Percentiles rank a stretch among this genome's conserved stretches.
Evolutionary conservation across 2,113 vertebrate species (phyloP).

Genomic region (Gymnorhina tibicen): DNA sequence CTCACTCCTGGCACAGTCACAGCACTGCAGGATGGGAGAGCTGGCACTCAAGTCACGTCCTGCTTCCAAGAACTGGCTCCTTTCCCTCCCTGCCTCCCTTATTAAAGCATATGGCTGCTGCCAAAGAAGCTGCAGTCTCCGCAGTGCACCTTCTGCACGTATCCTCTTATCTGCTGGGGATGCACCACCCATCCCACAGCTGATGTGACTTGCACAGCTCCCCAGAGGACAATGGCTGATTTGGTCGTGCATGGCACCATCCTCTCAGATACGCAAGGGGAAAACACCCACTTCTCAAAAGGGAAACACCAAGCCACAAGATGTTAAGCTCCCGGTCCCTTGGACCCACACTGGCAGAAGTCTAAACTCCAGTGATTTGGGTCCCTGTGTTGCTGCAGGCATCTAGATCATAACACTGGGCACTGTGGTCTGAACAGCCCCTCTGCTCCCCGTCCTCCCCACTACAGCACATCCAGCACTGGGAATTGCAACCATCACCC

Average conservation of each 20-base stretch:
- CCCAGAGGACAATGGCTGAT: neutral
- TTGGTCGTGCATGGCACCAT: neutral
- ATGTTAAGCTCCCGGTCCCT: neutral
- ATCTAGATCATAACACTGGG: neutral
- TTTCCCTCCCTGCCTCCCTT: neutral
- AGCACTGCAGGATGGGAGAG: constrained; percentile 17
- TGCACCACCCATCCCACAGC: neutral
- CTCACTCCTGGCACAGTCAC: neutral
- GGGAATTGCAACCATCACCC: neutral
- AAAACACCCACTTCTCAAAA: neutral
- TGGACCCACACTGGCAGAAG: neutral
- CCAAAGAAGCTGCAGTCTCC: neutral
- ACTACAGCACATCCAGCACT: neutral
- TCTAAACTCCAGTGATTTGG: neutral
- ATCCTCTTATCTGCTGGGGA: neutral
- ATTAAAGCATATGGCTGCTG: neutral
- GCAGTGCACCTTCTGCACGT: neutral
- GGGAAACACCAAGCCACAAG: neutral
- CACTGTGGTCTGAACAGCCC: neutral
- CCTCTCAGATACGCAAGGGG: neutral
- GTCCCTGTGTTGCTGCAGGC: neutral
- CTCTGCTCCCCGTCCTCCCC: neutral
- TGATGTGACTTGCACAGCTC: neutral
- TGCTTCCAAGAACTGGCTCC: neutral
- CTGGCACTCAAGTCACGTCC: constrained; percentile 1